Evolutionary conservation across 2,888 invertebrate genomes (phyloP).

Genomic region (Pristionchus maxplancki): DNA sequence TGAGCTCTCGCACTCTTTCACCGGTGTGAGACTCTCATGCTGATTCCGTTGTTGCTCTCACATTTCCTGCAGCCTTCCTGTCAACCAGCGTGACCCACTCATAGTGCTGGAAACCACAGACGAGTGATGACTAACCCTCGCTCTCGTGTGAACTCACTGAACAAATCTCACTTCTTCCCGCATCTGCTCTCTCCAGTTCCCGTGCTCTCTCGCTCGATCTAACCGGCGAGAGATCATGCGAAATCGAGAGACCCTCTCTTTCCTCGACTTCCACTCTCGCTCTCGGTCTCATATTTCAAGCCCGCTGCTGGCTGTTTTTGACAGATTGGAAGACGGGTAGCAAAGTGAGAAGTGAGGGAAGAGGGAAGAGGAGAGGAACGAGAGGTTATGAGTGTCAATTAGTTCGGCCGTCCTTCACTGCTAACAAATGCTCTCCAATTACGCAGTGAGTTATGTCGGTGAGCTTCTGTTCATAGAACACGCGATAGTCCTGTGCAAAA

Average conservation of each 20-base stretch:
- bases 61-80: neutral
- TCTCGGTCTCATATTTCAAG: constrained; percentile 42
- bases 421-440: no score
- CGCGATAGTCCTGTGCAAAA: neutral
- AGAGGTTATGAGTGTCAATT: neutral
- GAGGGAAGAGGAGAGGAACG: neutral
- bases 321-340: constrained; percentile 12
- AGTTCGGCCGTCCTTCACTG: neutral
- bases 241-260: neutral
- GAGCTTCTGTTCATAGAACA: no score
- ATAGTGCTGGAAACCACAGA: neutral
- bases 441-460: no score
- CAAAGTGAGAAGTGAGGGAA: neutral
- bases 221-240: neutral
- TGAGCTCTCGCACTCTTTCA: no score
- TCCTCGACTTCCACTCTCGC: constrained; percentile 16
- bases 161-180: neutral
- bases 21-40: no score
- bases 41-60: neutral
- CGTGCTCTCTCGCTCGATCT: neutral
- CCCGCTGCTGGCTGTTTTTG: constrained; percentile 32
- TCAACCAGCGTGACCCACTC: neutral
- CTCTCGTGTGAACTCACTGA: neutral
- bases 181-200: neutral
- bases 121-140: neutral